A percentile compares a stretch with the other conserved stretches of the same genome.
Evolutionary conservation across 2,888 invertebrate genomes (phyloP).

Genomic region (Nesidiocoris tenuis): DNA sequence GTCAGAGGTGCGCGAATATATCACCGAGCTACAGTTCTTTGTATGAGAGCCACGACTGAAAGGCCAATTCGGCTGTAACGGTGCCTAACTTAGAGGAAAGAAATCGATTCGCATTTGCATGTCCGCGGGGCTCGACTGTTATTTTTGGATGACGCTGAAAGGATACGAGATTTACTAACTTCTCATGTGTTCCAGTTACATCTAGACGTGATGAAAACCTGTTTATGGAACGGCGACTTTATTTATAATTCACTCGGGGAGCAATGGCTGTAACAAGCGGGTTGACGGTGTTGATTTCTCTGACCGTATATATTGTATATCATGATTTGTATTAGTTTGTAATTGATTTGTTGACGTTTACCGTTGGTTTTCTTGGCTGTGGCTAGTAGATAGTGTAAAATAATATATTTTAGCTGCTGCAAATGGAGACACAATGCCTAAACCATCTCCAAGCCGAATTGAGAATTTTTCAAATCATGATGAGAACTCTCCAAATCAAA

Average conservation of each 20-base stretch:
- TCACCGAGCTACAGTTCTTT: slow-evolving; percentile 8
- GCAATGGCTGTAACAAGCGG: background rate
- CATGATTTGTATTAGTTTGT: too few relatives aligned
- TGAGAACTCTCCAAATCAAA: too few relatives aligned
- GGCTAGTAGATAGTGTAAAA: too few relatives aligned
- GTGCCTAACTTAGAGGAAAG: background rate
- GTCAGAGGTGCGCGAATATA: slow-evolving; percentile 25
- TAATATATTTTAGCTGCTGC: too few relatives aligned
- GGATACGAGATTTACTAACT: background rate
- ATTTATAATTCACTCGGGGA: background rate
- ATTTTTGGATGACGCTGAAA: slow-evolving; percentile 20
- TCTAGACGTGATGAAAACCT: slow-evolving; percentile 3
- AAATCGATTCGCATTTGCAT: slow-evolving; percentile 33
- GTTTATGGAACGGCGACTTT: background rate
- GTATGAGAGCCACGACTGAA: background rate
- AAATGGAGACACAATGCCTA: too few relatives aligned
- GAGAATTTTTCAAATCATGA: too few relatives aligned
- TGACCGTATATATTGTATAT: too few relatives aligned
- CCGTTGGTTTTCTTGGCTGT: too few relatives aligned
- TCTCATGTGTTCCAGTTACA: slow-evolving; percentile 9
- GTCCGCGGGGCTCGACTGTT: slow-evolving; percentile 17
- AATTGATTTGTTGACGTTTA: too few relatives aligned
- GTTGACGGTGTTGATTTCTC: too few relatives aligned
- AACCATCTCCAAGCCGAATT: too few relatives aligned
- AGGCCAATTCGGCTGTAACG: background rate